phyloP scores from a whole-genome alignment of 2,797 vertebrate genomes.

The Sternotherus odoratus region DNA sequence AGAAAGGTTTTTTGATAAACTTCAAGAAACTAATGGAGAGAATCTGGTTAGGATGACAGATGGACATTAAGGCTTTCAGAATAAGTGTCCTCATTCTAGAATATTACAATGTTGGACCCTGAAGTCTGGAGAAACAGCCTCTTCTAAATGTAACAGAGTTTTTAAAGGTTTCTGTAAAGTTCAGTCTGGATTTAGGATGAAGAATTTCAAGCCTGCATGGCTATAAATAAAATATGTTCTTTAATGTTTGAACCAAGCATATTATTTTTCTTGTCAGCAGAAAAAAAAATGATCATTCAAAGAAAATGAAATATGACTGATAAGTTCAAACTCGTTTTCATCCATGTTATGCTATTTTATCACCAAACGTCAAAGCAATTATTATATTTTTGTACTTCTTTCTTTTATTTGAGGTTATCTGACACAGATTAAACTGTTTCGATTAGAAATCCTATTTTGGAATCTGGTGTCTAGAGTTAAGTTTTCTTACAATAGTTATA shows the following conservation, averaged over 20 bases:
- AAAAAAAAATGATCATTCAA: slow-evolving; percentile 10
- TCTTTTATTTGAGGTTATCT: background rate
- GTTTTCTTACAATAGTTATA: background rate
- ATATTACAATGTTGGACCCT: slow-evolving; percentile 42
- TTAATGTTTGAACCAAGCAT: slow-evolving; percentile 50
- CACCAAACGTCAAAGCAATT: background rate
- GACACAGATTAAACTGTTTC: background rate
- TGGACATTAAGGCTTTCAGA: background rate
- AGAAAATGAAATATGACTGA: slow-evolving; percentile 47
- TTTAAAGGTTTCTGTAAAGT: slow-evolving; percentile 67
- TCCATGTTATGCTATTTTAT: slow-evolving; percentile 5
- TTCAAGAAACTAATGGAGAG: background rate
- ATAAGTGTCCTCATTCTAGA: background rate
- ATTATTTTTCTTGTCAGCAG: slow-evolving; percentile 44
- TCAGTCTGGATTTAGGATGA: slow-evolving; percentile 63
- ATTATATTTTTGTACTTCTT: background rate
- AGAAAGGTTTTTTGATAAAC: background rate
- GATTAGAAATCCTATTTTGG: slow-evolving; percentile 15
- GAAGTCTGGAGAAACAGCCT: background rate
- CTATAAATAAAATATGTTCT: slow-evolving; percentile 65
- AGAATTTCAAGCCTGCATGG: slow-evolving; percentile 52
- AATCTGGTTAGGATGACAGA: background rate
- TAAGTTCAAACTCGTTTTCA: slow-evolving; percentile 46
- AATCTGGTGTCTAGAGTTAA: background rate
- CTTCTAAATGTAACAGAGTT: slow-evolving; percentile 56